Conservation (phyloP, 1,140 invertebrate genomes). For the Druon quercuslanigerum region DNA sequence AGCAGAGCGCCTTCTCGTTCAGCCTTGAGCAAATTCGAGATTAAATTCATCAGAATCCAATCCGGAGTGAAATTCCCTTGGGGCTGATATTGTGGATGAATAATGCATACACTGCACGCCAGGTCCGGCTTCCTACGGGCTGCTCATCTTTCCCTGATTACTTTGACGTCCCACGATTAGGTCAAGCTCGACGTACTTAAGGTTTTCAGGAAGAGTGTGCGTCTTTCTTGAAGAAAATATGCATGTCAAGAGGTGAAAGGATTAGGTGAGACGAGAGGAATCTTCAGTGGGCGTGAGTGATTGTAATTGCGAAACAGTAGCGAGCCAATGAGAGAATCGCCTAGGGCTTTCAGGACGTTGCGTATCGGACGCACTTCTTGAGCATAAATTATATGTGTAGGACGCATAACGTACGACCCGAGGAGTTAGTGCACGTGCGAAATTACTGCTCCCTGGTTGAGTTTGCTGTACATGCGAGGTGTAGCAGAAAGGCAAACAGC, state of each 20-base stretch:
- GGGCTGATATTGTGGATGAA: conserved; percentile 66
- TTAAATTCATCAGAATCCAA: conserved; percentile 76
- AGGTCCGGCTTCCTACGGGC: conserved; percentile 39
- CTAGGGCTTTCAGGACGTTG: conserved; percentile 2
- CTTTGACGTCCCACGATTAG: conserved; percentile 47
- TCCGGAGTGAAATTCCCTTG: conserved; percentile 61
- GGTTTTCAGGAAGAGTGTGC: conserved; percentile 39
- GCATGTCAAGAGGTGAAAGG: conserved; percentile 29
- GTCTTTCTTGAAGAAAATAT: conserved; percentile 28
- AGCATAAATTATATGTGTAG: conserved; percentile 28
- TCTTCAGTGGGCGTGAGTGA: conserved; percentile 56
- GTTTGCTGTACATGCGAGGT: background rate
- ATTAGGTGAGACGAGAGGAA: conserved; percentile 34
- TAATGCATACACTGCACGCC: conserved; percentile 67
- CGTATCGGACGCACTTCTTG: conserved; percentile 21
- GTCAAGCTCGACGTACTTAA: conserved; percentile 28
- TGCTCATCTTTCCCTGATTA: conserved; percentile 54
- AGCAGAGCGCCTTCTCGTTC: conserved; percentile 47
- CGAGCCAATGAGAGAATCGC: conserved; percentile 42
- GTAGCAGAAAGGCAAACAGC: background rate
- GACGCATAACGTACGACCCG: conserved; percentile 30
- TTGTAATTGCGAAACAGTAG: conserved; percentile 69
- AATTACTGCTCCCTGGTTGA: conserved; percentile 4
- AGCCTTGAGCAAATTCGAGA: conserved; percentile 72
- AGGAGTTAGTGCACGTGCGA: conserved; percentile 36